These are phyloP conservation scores for Diachasmimorpha longicaudata DNA, from an alignment of 1,140 invertebrate genomes.

Conservation along the genomic window DNA sequence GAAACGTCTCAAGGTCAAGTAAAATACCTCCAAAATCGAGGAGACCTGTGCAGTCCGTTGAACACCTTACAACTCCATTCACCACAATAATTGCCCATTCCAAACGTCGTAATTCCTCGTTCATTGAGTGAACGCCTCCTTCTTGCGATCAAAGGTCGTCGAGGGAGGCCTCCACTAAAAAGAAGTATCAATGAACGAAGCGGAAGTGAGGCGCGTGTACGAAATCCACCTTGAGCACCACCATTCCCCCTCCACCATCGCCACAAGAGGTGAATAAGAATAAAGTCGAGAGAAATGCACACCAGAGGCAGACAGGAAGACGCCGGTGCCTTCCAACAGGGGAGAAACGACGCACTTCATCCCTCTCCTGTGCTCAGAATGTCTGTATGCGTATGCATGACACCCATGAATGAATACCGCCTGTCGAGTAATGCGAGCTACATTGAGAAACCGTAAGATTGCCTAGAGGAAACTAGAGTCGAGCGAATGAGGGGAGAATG, in stretches of 20 bases:
- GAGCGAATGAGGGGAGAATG: neutral
- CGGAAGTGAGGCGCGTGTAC: neutral
- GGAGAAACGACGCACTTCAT: neutral
- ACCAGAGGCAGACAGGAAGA: neutral
- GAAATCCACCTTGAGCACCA: neutral
- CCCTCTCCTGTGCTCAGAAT: neutral
- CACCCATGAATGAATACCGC: conserved; percentile 47
- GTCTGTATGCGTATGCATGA: neutral
- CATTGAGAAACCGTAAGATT: conserved; percentile 50
- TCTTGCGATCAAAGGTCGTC: neutral
- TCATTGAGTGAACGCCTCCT: conserved; percentile 8
- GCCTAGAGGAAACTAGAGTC: conserved; percentile 12
- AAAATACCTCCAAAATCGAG: too few species aligned
- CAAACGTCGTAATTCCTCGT: conserved; percentile 9
- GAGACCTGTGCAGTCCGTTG: neutral
- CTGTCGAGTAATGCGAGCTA: conserved; percentile 47
- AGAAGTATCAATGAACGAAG: neutral
- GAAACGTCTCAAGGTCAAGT: too few species aligned
- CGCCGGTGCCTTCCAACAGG: neutral
- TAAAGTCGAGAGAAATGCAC: neutral
- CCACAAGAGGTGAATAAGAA: neutral
- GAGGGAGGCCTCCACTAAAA: neutral
- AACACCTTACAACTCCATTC: neutral
- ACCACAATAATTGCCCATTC: neutral
- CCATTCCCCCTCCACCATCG: neutral